phyloP scores from a whole-genome alignment of 1,140 invertebrate species.

The Colletes gigas region DNA sequence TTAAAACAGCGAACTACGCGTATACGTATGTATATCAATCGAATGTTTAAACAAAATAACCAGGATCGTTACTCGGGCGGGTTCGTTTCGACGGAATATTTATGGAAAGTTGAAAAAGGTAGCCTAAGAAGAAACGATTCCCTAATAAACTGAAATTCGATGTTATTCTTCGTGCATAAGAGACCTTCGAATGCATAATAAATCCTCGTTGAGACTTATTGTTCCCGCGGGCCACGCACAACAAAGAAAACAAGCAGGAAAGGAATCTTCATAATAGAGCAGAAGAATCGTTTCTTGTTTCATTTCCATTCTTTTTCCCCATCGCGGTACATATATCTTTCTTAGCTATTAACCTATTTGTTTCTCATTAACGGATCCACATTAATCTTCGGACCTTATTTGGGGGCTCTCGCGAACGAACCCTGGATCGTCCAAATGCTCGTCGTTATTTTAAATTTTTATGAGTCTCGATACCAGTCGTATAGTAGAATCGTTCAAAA shows the following conservation, averaged over 20 bases:
- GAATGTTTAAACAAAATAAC: not conserved
- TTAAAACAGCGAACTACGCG: slow-evolving; percentile 21
- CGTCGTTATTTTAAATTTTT: slow-evolving; percentile 42
- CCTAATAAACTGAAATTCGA: slow-evolving; percentile 11
- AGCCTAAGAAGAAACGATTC: not conserved
- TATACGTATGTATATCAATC: no score
- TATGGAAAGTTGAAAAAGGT: not conserved
- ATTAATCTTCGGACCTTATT: slow-evolving; percentile 75
- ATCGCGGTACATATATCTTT: not conserved
- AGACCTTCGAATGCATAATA: slow-evolving; percentile 6
- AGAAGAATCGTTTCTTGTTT: slow-evolving; percentile 9
- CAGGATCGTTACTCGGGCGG: no score
- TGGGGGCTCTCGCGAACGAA: slow-evolving; percentile 18
- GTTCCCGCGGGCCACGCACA: slow-evolving; percentile 5
- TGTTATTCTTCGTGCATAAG: not conserved
- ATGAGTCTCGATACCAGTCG: no score
- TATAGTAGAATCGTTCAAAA: no score
- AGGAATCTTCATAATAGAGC: slow-evolving; percentile 29
- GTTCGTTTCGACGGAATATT: not conserved
- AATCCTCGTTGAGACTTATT: slow-evolving; percentile 42
- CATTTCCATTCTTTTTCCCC: slow-evolving; percentile 14
- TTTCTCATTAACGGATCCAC: slow-evolving; percentile 78
- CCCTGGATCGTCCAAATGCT: slow-evolving; percentile 66
- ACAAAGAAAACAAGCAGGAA: slow-evolving; percentile 10
- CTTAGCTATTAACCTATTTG: slow-evolving; percentile 69